phyloP scores from a whole-genome alignment of 2,888 invertebrate genomes.

The Halocaridina rubra region DNA sequence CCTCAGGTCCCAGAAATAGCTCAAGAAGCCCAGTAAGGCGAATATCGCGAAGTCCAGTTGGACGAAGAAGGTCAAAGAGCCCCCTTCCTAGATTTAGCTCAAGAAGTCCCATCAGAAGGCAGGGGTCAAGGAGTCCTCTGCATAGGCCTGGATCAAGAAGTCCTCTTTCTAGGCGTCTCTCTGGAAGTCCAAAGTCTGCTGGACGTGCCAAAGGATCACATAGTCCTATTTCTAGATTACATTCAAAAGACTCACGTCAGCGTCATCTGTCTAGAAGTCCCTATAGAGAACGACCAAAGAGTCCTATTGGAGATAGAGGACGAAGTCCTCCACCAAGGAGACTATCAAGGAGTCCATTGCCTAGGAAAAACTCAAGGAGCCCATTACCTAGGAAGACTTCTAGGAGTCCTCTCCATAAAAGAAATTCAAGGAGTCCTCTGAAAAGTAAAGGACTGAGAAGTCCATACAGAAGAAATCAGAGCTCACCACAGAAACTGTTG shows the following conservation, averaged over 20 bases:
- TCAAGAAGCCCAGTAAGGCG: not conserved
- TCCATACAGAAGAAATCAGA: constrained; percentile 2
- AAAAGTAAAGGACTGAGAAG: constrained; percentile 15
- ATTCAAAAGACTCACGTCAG: not conserved
- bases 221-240: not conserved
- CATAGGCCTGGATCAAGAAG: constrained; percentile 25
- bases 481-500: not conserved
- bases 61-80: not conserved
- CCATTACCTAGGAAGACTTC: constrained; percentile 1
- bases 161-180: not conserved
- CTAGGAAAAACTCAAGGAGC: too few species aligned
- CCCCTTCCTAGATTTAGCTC: constrained; percentile 7
- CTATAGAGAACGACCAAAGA: not conserved
- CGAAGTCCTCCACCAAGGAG: not conserved
- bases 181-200: not conserved
- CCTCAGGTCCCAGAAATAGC: not conserved
- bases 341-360: not conserved
- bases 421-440: constrained; percentile 30
- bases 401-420: not conserved
- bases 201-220: not conserved
- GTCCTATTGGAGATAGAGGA: not conserved
- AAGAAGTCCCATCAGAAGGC: constrained; percentile 14
- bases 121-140: not conserved
- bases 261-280: not conserved
- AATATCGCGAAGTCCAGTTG: not conserved